These are phyloP conservation scores for Paradoxurus hermaphroditus DNA, from an alignment of 2,113 vertebrate genomes.

Conservation along the genomic window DNA sequence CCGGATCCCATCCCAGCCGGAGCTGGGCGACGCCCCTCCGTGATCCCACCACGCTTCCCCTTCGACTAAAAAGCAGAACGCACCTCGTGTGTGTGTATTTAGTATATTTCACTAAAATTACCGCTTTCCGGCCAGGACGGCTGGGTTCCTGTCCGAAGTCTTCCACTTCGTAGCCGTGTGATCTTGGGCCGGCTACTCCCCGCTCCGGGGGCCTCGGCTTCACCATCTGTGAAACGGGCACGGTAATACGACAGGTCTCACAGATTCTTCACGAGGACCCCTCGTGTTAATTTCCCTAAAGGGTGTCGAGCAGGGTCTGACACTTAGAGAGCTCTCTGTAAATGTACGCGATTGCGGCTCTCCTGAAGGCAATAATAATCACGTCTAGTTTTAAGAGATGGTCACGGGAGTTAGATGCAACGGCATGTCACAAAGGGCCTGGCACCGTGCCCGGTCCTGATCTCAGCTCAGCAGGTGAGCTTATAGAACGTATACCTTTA, in stretches of 20 bases:
- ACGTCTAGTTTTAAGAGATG: background rate
- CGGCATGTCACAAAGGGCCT: background rate
- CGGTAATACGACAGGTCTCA: rapidly evolving
- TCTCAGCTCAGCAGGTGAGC: background rate
- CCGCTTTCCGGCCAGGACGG: background rate
- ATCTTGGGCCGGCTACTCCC: background rate
- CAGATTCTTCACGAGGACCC: rapidly evolving
- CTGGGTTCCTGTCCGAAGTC: background rate
- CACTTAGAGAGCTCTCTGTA: background rate
- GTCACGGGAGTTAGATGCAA: background rate
- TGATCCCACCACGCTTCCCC: background rate
- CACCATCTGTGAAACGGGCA: background rate
- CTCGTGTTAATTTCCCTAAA: rapidly evolving
- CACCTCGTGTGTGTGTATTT: too few species aligned
- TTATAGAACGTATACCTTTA: background rate
- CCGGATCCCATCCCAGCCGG: background rate
- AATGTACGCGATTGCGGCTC: background rate
- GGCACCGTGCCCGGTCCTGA: background rate
- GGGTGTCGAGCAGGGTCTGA: background rate
- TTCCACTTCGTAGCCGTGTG: background rate
- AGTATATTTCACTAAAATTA: background rate
- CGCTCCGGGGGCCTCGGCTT: background rate
- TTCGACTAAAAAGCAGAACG: background rate
- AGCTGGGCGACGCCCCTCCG: too few species aligned
- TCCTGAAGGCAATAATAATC: background rate